Evolutionary conservation across 2,888 invertebrate genomes (phyloP), one percentile per base, ranked within the genome.

Genomic region (Creontiades dilutus): DNA sequence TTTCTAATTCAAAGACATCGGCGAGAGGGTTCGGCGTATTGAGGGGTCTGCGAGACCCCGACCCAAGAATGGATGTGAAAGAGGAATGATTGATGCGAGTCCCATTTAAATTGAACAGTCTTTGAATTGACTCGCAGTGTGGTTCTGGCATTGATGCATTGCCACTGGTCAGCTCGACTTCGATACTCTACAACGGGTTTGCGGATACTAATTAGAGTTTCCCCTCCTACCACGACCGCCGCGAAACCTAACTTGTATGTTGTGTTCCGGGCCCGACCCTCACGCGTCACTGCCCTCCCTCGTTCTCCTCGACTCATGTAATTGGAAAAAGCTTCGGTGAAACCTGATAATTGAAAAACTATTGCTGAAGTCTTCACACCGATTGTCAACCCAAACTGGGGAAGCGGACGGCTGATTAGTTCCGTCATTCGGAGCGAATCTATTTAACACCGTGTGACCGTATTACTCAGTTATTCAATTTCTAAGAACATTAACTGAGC

Each of bases 51-150:
- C 4, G 82, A 27, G 82, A 27, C 19, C 82, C 27, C 13, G 37
- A 52, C 23, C 82, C 86, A 86, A 75, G 86, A 86, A 86, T 86
- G 75, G 75, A 86, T 48, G 86, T 75, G 75, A 86, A 55, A 75
- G 68, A 48, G 86, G 86, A 46, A 86, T 86, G 86, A 86, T 86
- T 55, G 86, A 86, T 86, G 86, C 19, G 68, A 61, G 47, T 7
- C 61, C 86, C 75, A 86, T 86, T 86, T 86, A 86, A 86, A 86
- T 86, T 68, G 86, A 86, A 46, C 86, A 86, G 86, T 86, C 86
- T 86, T 86, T 86, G 86, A 86, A 86, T 86, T 75, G 47, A 86
- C 86, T 75, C 46, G 68, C 46, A 46, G 86, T 27, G 86, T 86
- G 86, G 48, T 55, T 75, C 75, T 86, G 86, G 86, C 86, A 86